These are phyloP conservation scores for Brachyopa scutellaris DNA, from an alignment of 2,888 invertebrate genomes.

Conservation along the genomic window DNA sequence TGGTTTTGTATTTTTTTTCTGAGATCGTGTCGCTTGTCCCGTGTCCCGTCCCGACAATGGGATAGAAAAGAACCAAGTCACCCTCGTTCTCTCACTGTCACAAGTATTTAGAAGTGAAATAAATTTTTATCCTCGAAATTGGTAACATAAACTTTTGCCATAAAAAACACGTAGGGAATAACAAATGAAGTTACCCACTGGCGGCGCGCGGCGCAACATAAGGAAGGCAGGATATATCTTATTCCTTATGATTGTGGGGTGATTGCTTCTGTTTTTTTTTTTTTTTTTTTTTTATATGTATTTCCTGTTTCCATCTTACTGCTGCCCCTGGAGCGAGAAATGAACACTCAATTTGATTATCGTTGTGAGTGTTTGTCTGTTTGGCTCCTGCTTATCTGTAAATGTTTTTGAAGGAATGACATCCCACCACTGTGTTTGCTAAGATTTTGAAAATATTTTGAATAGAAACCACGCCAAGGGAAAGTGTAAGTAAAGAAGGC, in stretches of 20 bases:
- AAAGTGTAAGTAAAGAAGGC: not conserved
- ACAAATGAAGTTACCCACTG: constrained; percentile 61
- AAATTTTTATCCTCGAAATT: constrained; percentile 71
- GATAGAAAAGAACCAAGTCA: not conserved
- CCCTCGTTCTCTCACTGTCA: constrained; percentile 42
- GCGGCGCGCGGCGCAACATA: not conserved
- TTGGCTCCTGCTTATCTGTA: constrained; percentile 38
- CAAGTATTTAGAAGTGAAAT: constrained; percentile 71
- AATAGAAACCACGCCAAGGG: not conserved
- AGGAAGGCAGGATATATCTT: constrained; percentile 34
- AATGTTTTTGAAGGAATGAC: constrained; percentile 25
- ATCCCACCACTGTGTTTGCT: constrained; percentile 8
- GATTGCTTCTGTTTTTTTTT: constrained; percentile 6
- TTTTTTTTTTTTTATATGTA: not conserved
- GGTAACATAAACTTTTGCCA: constrained; percentile 70
- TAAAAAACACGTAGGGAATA: constrained; percentile 70
- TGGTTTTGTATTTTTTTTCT: not conserved
- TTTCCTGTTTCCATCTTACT: not conserved
- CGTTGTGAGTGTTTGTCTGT: constrained; percentile 56
- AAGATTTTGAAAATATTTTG: constrained; percentile 36
- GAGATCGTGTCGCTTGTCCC: not conserved
- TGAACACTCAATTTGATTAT: constrained; percentile 71
- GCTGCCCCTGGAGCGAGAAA: constrained; percentile 38
- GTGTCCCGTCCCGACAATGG: too few relatives aligned
- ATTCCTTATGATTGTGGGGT: constrained; percentile 39